These are phyloP conservation scores for Eupithecia subfuscata DNA, from an alignment of 2,888 invertebrate genomes.

Conservation along the genomic window DNA sequence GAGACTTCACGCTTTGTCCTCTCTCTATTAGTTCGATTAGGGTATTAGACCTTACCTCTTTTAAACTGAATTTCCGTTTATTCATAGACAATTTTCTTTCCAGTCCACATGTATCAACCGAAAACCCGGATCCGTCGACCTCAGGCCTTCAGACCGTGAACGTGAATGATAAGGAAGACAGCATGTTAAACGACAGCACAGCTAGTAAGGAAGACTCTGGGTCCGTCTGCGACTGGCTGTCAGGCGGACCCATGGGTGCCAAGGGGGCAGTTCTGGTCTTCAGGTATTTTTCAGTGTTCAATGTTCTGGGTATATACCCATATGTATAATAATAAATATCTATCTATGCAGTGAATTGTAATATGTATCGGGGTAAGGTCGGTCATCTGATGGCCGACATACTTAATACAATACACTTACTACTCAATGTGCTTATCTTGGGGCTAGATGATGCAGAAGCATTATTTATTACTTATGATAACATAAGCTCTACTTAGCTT, in stretches of 20 bases:
- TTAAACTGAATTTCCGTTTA: neutral
- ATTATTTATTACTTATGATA: too few relatives aligned
- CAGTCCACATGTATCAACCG: constrained; percentile 82
- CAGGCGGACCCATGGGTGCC: constrained; percentile 85
- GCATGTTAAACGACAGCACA: constrained; percentile 68
- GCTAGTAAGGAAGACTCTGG: constrained; percentile 65
- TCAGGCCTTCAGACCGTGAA: constrained; percentile 68
- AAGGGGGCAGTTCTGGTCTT: constrained; percentile 87
- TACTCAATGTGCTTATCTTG: too few relatives aligned
- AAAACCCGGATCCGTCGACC: constrained; percentile 76
- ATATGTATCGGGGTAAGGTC: too few relatives aligned
- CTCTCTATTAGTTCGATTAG: neutral
- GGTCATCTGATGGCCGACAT: too few relatives aligned
- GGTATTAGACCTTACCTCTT: neutral
- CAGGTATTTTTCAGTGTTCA: constrained; percentile 62
- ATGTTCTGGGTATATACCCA: too few relatives aligned
- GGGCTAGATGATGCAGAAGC: too few relatives aligned
- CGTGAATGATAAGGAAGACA: constrained; percentile 57
- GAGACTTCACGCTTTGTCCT: neutral
- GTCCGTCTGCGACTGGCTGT: constrained; percentile 80
- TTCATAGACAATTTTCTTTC: constrained; percentile 41
- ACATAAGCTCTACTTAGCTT: too few relatives aligned
- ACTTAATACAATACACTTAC: too few relatives aligned
- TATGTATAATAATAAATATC: too few relatives aligned
- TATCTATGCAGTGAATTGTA: too few relatives aligned